Conservation (phyloP, 2,113 vertebrate genomes). For the Anarhynchus alexandrinus region DNA sequence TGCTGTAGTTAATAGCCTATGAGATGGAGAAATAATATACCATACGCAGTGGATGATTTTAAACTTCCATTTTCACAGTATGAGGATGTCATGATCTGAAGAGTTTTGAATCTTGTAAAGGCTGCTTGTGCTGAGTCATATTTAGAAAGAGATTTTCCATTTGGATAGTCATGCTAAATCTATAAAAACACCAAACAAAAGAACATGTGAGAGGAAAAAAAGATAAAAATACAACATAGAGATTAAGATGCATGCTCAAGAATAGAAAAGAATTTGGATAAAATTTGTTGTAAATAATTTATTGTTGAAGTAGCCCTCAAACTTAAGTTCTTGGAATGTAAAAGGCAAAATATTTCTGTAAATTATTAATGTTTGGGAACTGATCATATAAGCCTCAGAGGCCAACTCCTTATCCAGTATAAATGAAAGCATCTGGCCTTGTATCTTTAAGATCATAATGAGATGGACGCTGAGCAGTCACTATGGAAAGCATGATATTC, state of each 20-base stretch:
- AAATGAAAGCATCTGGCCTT: constrained; percentile 28
- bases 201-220: not conserved
- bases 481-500: not conserved
- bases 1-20: not conserved
- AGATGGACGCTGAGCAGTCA: not conserved
- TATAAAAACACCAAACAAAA: not conserved
- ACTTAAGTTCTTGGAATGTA: not conserved
- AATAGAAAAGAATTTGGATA: not conserved
- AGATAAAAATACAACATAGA: not conserved
- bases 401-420: not conserved
- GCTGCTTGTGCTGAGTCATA: not conserved
- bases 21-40: not conserved
- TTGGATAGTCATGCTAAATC: not conserved
- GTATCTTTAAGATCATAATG: not conserved
- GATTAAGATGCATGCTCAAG: not conserved
- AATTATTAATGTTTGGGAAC: not conserved
- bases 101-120: not conserved
- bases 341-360: not conserved
- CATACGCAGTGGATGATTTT: not conserved
- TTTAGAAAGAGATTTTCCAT: constrained; percentile 3
- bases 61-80: not conserved
- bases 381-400: not conserved
- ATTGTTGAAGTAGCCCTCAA: not conserved
- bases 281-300: not conserved
- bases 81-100: not conserved